These are phyloP conservation scores for Hedychridium roseum DNA, from an alignment of 2,888 invertebrate species.

Conservation along the genomic window DNA sequence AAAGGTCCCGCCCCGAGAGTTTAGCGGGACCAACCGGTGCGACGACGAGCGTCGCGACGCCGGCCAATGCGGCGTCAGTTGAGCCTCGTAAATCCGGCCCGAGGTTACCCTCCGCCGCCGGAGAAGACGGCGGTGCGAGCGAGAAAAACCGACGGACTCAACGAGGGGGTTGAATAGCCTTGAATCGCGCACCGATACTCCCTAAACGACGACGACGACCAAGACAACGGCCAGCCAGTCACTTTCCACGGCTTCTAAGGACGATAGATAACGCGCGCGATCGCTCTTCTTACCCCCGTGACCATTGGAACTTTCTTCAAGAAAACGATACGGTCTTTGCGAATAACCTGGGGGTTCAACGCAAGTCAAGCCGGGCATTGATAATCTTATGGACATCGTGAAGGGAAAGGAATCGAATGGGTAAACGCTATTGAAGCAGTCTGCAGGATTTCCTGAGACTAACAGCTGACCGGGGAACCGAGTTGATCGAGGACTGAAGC, in stretches of 20 bases:
- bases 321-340: too few relatives aligned
- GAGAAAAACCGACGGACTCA: conserved; percentile 9
- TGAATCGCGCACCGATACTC: conserved; percentile 42
- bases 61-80: conserved; percentile 46
- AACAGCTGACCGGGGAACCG: too few relatives aligned
- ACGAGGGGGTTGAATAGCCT: conserved; percentile 26
- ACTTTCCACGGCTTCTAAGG: not conserved
- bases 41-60: conserved; percentile 42
- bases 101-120: conserved; percentile 21
- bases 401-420: too few relatives aligned
- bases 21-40: conserved; percentile 46
- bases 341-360: too few relatives aligned
- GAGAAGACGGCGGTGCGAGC: not conserved
- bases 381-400: too few relatives aligned
- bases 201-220: conserved; percentile 34
- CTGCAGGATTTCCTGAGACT: too few relatives aligned
- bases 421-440: too few relatives aligned
- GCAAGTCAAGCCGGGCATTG: too few relatives aligned
- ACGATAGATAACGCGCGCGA: too few relatives aligned
- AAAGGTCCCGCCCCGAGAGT: conserved; percentile 45
- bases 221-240: not conserved
- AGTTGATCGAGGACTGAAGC: too few relatives aligned
- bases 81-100: conserved; percentile 40
- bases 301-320: too few relatives aligned
- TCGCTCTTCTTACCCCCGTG: too few relatives aligned